Base-by-base conservation (phyloP, 2,113 vertebrate species). In the Hippocampus mohnikei region DNA sequence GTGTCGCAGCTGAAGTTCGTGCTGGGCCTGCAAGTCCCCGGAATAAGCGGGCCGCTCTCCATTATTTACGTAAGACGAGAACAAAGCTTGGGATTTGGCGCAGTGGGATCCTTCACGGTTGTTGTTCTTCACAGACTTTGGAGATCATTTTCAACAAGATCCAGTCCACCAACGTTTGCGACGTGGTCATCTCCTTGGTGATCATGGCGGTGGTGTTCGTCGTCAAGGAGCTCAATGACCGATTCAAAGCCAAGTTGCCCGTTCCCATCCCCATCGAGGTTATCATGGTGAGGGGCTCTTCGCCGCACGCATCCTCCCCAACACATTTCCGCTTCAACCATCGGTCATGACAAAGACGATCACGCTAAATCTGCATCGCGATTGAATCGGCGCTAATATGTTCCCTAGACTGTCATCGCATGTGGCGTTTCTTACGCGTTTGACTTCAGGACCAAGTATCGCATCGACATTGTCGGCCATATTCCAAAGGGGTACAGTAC, bases 1-100 rank as follows among this genome's bases (percentile, higher is more conserved):
- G 89, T 98, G 71, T 98, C 97, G 52, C 97, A 98, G 72, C 91
- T 98, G 67, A 99, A 99, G 89, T 98, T 98, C 87, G 91, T 98
- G 44, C 53, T 99, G 46, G 96, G 97, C 0, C 81, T 99, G 11
- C 2, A 23, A 0, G 93, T 98, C 2, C 91, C 88, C 0, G 84
- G 95, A 61, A 82, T 92, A 71, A 93, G 91, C 2, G 92, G 89
- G 66, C 94, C 95, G 0, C 78, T 98, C 3, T 70, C 95, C 12
- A 60, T 98, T 67, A 83, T 99, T 77, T 94, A 95, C 74, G 97
- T 99, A 88, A 95, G 95, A 11, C 63, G 92, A 61, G 37, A 18
- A 29, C 20, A 18, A 21, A 5, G 5, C 6, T 48, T 44, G 3
- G 8, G 33, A 20, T 41, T 42, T 8, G 25, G 33, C 29, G 27